Evolutionary conservation across 2,888 invertebrate species (phyloP).

Genomic region (Andrena minutula): DNA sequence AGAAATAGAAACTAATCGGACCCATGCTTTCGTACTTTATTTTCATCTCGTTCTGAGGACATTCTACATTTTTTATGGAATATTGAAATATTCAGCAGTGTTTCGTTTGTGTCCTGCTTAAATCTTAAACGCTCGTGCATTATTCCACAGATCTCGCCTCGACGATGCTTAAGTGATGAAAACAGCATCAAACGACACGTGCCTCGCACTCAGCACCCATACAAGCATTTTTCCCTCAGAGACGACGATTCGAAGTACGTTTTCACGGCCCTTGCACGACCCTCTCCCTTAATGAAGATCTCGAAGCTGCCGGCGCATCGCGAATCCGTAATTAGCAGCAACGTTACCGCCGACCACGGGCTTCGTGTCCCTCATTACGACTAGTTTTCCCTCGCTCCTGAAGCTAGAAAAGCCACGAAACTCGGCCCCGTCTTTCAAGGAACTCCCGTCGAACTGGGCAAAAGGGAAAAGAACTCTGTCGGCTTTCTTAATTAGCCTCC

Average conservation of each 20-base stretch:
- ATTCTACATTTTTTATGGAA: too few relatives aligned
- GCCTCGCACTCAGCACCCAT: not conserved
- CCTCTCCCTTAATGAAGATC: slow-evolving; percentile 67
- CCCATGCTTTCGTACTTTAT: too few relatives aligned
- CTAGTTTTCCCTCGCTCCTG: slow-evolving; percentile 46
- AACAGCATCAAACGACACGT: slow-evolving; percentile 4
- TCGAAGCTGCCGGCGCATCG: slow-evolving; percentile 58
- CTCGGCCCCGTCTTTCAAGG: slow-evolving; percentile 51
- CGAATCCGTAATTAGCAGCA: slow-evolving; percentile 71
- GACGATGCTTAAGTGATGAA: not conserved
- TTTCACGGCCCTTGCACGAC: slow-evolving; percentile 39
- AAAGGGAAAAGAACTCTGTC: slow-evolving; percentile 45
- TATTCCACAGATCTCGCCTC: not conserved
- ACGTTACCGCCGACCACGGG: slow-evolving; percentile 48
- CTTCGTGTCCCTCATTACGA: slow-evolving; percentile 62
- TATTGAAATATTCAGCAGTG: too few relatives aligned
- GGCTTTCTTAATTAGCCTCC: slow-evolving; percentile 65
- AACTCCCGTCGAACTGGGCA: slow-evolving; percentile 49
- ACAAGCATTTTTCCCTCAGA: not conserved
- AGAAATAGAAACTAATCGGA: too few relatives aligned
- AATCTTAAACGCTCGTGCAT: not conserved
- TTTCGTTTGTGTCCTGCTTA: too few relatives aligned
- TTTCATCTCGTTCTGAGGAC: too few relatives aligned
- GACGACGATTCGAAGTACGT: slow-evolving; percentile 25
- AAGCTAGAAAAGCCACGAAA: slow-evolving; percentile 64